Percentiles rank a stretch among this genome's conserved stretches.
These are phyloP conservation scores for Callitettix versicolor DNA, from an alignment of 1,140 invertebrate species.

Conservation along the genomic window DNA sequence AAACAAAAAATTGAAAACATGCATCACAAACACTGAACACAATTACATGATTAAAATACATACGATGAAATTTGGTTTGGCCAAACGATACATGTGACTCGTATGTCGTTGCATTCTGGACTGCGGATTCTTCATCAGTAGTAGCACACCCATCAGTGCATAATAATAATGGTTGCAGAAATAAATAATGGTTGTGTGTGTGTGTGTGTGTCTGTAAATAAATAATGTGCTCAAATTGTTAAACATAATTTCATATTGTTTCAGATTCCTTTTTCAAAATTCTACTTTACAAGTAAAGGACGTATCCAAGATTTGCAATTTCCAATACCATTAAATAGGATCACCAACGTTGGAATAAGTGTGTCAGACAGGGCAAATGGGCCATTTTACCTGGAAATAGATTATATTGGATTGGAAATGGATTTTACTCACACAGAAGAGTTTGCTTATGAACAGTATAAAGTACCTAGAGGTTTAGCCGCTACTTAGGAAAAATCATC, in stretches of 20 bases:
- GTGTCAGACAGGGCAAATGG: slow-evolving; percentile 64
- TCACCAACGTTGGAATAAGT: slow-evolving; percentile 72
- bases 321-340: slow-evolving; percentile 41
- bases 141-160: no score
- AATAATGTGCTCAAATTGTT: no score
- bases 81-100: no score
- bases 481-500: slow-evolving; percentile 4
- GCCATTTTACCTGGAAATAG: slow-evolving; percentile 83
- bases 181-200: no score
- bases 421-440: slow-evolving; percentile 67
- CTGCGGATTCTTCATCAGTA: no score
- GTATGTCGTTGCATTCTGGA: no score
- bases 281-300: slow-evolving; percentile 72
- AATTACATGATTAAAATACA: no score
- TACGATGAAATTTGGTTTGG: no score
- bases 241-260: slow-evolving; percentile 26
- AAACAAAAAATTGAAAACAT: no score
- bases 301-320: slow-evolving; percentile 74
- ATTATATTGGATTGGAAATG: slow-evolving; percentile 75
- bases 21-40: no score
- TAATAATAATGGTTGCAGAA: no score
- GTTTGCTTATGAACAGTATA: slow-evolving; percentile 86
- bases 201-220: no score
- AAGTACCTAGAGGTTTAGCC: slow-evolving; percentile 26
- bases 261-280: slow-evolving; percentile 92